These are phyloP conservation scores for Andricus quercusramuli DNA, from an alignment of 2,888 invertebrate genomes.

Conservation along the genomic window DNA sequence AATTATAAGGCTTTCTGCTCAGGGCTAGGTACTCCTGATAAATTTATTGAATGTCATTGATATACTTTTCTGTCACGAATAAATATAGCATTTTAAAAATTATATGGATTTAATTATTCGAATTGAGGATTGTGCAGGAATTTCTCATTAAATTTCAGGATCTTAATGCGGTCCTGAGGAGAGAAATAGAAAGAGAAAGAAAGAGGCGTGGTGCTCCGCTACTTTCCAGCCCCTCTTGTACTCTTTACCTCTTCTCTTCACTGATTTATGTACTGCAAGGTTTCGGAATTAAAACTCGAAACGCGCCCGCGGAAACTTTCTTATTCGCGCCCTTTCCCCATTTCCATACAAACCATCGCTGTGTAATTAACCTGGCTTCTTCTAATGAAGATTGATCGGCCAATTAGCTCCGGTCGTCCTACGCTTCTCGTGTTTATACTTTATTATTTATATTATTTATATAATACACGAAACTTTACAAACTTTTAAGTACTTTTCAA, in stretches of 20 bases:
- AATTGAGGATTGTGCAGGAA: background rate
- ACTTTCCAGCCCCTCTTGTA: slow-evolving; percentile 48
- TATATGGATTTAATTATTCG: too few relatives aligned
- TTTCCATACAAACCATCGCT: slow-evolving; percentile 55
- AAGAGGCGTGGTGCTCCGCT: slow-evolving; percentile 48
- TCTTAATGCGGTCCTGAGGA: slow-evolving; percentile 42
- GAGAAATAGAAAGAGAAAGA: slow-evolving; percentile 44
- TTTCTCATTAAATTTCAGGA: slow-evolving; percentile 12
- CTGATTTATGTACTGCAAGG: slow-evolving; percentile 71
- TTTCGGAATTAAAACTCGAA: slow-evolving; percentile 68
- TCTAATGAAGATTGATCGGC: slow-evolving; percentile 74
- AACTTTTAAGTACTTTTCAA: slow-evolving; percentile 2
- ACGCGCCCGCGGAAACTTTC: slow-evolving; percentile 57
- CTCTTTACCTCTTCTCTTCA: slow-evolving; percentile 51
- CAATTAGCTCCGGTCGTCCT: slow-evolving; percentile 67
- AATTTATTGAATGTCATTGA: too few relatives aligned
- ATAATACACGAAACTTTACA: background rate
- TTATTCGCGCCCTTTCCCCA: slow-evolving; percentile 53
- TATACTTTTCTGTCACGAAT: too few relatives aligned
- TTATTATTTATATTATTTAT: slow-evolving; percentile 39
- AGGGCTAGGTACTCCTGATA: too few relatives aligned
- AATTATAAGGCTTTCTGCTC: too few relatives aligned
- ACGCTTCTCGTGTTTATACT: slow-evolving; percentile 59
- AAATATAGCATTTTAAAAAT: too few relatives aligned
- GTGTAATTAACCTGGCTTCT: slow-evolving; percentile 69